A percentile compares a stretch with the other conserved stretches of the same genome.
These are phyloP conservation scores for Pachyrhynchus sulphureomaculatus DNA, from an alignment of 1,140 invertebrate genomes.

Conservation along the genomic window DNA sequence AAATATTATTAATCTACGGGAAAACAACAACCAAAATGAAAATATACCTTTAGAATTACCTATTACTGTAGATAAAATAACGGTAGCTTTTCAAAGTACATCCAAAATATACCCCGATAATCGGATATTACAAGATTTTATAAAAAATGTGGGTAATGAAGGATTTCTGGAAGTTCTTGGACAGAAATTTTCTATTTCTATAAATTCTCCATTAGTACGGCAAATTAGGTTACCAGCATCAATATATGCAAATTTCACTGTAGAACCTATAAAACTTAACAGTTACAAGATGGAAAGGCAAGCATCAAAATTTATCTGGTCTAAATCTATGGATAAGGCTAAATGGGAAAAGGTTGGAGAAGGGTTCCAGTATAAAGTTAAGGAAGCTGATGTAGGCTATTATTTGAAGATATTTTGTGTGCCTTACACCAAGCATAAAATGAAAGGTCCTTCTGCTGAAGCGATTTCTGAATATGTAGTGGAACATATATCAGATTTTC, in stretches of 20 bases:
- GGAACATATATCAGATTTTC: conserved; percentile 65
- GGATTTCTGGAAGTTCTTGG: neutral
- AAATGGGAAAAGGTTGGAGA: neutral
- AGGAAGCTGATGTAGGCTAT: neutral
- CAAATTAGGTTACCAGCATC: neutral
- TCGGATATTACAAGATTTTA: neutral
- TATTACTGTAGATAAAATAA: neutral
- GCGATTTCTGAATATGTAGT: conserved; percentile 53
- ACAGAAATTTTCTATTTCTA: neutral
- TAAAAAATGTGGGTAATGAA: neutral
- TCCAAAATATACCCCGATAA: neutral
- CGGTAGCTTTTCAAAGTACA: neutral
- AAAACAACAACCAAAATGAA: neutral
- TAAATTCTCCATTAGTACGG: neutral
- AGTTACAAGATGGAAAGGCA: neutral
- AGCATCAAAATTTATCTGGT: conserved; percentile 4
- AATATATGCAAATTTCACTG: neutral
- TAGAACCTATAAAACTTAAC: neutral
- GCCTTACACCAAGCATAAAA: neutral
- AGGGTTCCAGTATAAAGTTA: neutral
- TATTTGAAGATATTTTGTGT: conserved; percentile 6
- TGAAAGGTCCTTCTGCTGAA: neutral
- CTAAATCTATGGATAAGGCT: neutral
- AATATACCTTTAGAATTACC: neutral
- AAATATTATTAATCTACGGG: neutral